Conservation (phyloP, 2,888 invertebrate species). For the Alsophila aescularia region DNA sequence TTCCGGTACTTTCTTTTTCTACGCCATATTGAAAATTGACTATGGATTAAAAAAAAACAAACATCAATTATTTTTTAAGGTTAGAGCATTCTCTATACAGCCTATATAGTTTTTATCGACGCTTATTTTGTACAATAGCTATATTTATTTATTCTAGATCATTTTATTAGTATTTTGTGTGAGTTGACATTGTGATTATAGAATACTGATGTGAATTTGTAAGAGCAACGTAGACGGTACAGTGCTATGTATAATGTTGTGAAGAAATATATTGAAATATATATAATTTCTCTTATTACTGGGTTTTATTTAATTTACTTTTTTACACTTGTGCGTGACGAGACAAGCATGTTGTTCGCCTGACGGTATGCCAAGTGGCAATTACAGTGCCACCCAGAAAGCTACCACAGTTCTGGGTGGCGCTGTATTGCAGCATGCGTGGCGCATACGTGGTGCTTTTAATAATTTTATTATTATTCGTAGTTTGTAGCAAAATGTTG, state of each 20-base stretch:
- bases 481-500: no score
- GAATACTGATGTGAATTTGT: constrained; percentile 37
- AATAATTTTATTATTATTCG: no score
- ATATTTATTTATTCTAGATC: constrained; percentile 66
- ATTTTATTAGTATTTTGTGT: constrained; percentile 41
- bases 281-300: constrained; percentile 77
- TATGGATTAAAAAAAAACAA: background rate
- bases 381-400: no score
- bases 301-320: constrained; percentile 48
- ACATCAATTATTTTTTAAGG: background rate
- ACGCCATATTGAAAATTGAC: background rate
- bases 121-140: constrained; percentile 53
- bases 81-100: constrained; percentile 18
- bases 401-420: no score
- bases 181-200: constrained; percentile 53
- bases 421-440: no score
- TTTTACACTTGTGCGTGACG: background rate
- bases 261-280: constrained; percentile 77
- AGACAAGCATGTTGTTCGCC: no score
- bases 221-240: constrained; percentile 56
- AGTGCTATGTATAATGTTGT: constrained; percentile 64
- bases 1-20: background rate
- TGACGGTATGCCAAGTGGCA: no score
- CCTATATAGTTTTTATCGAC: constrained; percentile 30
- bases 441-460: no score